A percentile compares a stretch with the other conserved stretches of the same genome.
phyloP scores from a whole-genome alignment of 2,113 vertebrate species.

The Callopanchax toddi region DNA sequence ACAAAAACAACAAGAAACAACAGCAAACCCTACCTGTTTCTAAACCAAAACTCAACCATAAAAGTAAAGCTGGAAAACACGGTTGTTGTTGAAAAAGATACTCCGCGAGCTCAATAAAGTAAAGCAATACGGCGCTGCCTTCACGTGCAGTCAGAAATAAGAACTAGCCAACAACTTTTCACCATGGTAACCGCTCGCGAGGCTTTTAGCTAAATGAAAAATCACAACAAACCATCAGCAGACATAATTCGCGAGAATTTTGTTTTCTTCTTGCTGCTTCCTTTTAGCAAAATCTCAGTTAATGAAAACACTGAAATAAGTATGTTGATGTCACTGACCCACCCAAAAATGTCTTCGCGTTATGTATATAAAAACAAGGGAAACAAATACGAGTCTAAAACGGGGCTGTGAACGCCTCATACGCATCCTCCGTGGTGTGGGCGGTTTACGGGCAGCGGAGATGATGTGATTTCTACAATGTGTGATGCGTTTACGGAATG shows the following conservation, averaged over 20 bases:
- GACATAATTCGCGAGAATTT: neutral
- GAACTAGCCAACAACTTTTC: neutral
- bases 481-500: neutral
- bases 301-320: rapidly evolving
- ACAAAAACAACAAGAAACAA: neutral
- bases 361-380: rapidly evolving
- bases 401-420: conserved; percentile 23
- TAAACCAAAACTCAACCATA: neutral
- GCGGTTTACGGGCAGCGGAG: conserved; percentile 18
- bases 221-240: neutral
- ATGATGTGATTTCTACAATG: neutral
- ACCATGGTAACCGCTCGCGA: conserved; percentile 29
- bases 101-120: conserved; percentile 7
- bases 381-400: neutral
- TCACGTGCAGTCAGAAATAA: conserved; percentile 16
- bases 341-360: neutral
- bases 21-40: rapidly evolving
- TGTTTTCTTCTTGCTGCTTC: neutral
- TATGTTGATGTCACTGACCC: neutral
- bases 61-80: neutral
- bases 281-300: neutral
- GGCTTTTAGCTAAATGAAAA: neutral
- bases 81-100: conserved; percentile 15
- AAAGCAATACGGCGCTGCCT: conserved; percentile 34
- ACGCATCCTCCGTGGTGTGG: neutral